Conservation (phyloP, 2,888 invertebrate species). For the Beris morrisii region DNA sequence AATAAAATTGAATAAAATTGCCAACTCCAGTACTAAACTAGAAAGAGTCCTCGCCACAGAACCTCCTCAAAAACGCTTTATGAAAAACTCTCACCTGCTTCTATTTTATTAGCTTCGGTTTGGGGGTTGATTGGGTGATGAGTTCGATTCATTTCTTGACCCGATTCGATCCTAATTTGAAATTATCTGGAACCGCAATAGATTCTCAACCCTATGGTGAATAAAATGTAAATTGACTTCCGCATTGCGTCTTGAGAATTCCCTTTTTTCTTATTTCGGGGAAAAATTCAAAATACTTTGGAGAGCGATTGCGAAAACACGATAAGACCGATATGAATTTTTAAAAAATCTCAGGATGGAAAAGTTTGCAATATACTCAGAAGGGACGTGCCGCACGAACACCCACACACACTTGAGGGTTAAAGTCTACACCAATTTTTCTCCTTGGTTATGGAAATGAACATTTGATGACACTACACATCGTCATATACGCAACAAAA, state of each 20-base stretch:
- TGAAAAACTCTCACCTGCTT: no score
- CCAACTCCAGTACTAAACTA: no score
- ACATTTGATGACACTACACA: constrained; percentile 26
- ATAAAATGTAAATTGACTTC: constrained; percentile 34
- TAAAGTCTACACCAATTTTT: no score
- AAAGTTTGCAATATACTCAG: no score
- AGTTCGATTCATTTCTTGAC: constrained; percentile 1
- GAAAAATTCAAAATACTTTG: no score
- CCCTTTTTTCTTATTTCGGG: constrained; percentile 5
- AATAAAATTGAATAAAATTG: no score
- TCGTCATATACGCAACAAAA: background rate
- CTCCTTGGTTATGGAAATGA: background rate
- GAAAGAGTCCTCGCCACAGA: no score
- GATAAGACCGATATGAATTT: constrained; percentile 23
- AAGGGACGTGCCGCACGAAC: no score
- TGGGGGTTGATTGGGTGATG: no score
- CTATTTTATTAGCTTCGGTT: no score
- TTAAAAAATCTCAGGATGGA: constrained; percentile 5
- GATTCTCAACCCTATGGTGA: background rate
- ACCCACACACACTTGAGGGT: no score
- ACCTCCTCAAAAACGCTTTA: no score
- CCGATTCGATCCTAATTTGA: constrained; percentile 23
- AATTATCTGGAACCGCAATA: constrained; percentile 22
- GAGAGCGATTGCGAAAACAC: background rate
- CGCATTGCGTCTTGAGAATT: constrained; percentile 30